These are phyloP conservation scores for Galeopsomyia nigrocyanea DNA, from an alignment of 2,888 invertebrate genomes.

Conservation along the genomic window DNA sequence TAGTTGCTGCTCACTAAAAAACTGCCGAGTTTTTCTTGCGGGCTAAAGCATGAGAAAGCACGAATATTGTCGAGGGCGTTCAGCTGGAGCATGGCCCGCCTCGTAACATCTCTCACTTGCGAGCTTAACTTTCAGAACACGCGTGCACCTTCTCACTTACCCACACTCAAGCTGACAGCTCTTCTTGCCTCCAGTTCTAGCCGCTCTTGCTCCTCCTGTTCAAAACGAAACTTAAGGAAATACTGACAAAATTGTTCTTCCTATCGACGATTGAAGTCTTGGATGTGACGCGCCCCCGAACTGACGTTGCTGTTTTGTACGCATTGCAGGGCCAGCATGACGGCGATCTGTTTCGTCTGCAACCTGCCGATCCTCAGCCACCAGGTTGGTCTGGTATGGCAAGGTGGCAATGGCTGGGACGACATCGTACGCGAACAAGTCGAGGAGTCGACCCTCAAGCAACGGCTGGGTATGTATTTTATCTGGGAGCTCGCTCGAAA, in stretches of 20 bases:
- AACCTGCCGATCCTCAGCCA: conserved; percentile 94
- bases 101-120: conserved; percentile 56
- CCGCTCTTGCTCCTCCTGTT: neutral
- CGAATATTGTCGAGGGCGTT: conserved; percentile 47
- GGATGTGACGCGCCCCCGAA: too few relatives aligned
- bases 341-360: conserved; percentile 96
- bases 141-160: conserved; percentile 55
- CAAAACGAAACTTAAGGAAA: neutral
- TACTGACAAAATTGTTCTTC: neutral
- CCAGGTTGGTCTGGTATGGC: conserved; percentile 94
- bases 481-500: conserved; percentile 9
- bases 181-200: conserved; percentile 41
- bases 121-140: conserved; percentile 56
- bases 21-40: too few relatives aligned
- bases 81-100: conserved; percentile 63
- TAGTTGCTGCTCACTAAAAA: too few relatives aligned
- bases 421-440: conserved; percentile 89
- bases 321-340: conserved; percentile 72
- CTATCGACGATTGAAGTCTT: too few relatives aligned
- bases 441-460: conserved; percentile 87
- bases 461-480: conserved; percentile 77
- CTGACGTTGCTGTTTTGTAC: conserved; percentile 3
- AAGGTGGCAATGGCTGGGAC: conserved; percentile 95
- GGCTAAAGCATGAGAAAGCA: conserved; percentile 34
- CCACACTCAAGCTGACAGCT: conserved; percentile 18